Base-by-base conservation (phyloP, 2,888 invertebrate genomes). In the Parnassius mnemosyne region DNA sequence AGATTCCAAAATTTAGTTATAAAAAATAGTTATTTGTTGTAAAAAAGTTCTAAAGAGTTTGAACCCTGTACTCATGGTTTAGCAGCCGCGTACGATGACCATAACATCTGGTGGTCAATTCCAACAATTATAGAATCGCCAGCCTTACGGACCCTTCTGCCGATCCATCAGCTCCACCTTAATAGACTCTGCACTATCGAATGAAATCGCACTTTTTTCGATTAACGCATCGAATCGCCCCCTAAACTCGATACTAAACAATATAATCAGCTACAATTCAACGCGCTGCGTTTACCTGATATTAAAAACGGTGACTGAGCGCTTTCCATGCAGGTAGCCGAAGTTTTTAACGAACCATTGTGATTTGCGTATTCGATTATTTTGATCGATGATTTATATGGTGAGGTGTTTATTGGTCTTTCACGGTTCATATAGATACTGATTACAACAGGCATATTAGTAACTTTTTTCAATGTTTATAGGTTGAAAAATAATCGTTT, bases 261-360 rank as follows among this genome's bases (percentile, higher is more conserved):
- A 90, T 89, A 89, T 87, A 90, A 91, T 90, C 88, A 90, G 87
- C 87, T 82, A 85, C 87, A 76, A 91, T 90, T 89, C 80, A 78
- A 63, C 67, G 67, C 76, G 65, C 66, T 69, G 69, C 74, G 74
- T 75, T 63, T 68, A 65, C 68, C 67, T 69, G 73, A 79, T 89
- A 91, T 90, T 90, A 91, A 91, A 90, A 87, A 83, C 77, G 72
- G 84, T 91, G 90, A 91, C 88, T 72, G 74, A 75, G 87, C 90
- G 72, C 77, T 85, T 88, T 86, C 70, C 71, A 71, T 72, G 71
- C 77, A 78, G 78, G 78, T 83, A 82, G 62, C 74, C 63, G 70
- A 76, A 74, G 71, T 70, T 75, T 80, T 79, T 91, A 90, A 89
- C 84, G 89, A 89, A 89, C 84, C 90, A 90, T 90, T 91, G 89